Percentiles rank a stretch among this genome's conserved stretches.
These are phyloP conservation scores for Caenorhabditis panamensis DNA, from an alignment of 2,888 invertebrate species.

Conservation along the genomic window DNA sequence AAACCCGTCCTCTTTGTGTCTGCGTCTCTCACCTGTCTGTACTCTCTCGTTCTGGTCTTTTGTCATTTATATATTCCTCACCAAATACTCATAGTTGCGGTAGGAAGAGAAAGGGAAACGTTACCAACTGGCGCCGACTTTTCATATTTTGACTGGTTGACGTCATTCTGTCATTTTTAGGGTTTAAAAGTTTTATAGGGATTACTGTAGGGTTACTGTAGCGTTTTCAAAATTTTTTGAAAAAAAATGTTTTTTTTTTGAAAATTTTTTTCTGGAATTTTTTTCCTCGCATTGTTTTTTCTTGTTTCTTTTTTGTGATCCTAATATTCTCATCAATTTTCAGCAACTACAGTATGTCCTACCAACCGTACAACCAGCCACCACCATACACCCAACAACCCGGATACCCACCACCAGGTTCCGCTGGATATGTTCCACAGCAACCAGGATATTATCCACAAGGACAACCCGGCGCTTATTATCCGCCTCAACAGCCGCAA, in stretches of 20 bases:
- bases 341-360: constrained; percentile 39
- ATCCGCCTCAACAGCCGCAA: constrained; percentile 56
- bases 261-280: too few species aligned
- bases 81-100: too few species aligned
- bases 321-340: not conserved
- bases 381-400: constrained; percentile 63
- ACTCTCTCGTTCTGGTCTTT: not conserved
- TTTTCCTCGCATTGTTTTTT: too few species aligned
- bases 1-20: constrained; percentile 1
- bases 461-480: constrained; percentile 44
- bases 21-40: not conserved
- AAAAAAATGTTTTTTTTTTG: too few species aligned
- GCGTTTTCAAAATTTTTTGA: not conserved
- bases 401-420: constrained; percentile 63
- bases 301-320: too few species aligned
- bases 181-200: too few species aligned
- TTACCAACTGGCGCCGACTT: too few species aligned
- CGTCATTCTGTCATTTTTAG: too few species aligned
- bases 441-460: constrained; percentile 59
- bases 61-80: not conserved
- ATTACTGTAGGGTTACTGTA: not conserved
- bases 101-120: too few species aligned
- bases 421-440: constrained; percentile 57
- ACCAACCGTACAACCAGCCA: constrained; percentile 61
- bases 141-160: too few species aligned